A percentile compares a stretch with the other conserved stretches of the same genome.
These are phyloP conservation scores for Bovichtus variegatus DNA, from an alignment of 2,797 vertebrate genomes.

Conservation along the genomic window DNA sequence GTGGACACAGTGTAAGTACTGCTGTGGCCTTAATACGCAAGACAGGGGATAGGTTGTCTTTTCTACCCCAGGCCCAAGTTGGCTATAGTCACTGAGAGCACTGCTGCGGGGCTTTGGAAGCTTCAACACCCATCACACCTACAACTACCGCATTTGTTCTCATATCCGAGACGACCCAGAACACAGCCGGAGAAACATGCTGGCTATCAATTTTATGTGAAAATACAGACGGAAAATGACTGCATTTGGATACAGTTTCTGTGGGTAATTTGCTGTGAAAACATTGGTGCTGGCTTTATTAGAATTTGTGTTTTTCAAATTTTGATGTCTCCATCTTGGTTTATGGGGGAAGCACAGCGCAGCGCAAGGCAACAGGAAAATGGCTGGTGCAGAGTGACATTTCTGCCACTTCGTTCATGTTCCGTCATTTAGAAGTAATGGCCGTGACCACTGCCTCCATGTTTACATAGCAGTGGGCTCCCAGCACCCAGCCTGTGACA, in stretches of 20 bases:
- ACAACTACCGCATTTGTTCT: conserved; percentile 47
- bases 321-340: conserved; percentile 61
- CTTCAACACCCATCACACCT: conserved; percentile 43
- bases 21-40: conserved; percentile 54
- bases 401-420: conserved; percentile 77
- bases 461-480: conserved; percentile 87
- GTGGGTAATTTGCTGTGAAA: conserved; percentile 70
- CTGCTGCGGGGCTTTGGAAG: conserved; percentile 43
- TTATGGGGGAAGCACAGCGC: conserved; percentile 40
- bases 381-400: conserved; percentile 73
- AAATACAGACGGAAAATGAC: conserved; percentile 75
- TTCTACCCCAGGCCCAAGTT: conserved; percentile 45
- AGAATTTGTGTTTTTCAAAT: conserved; percentile 70
- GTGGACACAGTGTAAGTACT: conserved; percentile 66
- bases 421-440: conserved; percentile 87
- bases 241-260: conserved; percentile 70
- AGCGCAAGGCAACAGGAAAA: conserved; percentile 78
- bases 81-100: conserved; percentile 26
- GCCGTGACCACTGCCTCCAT: conserved; percentile 81
- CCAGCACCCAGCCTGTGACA: conserved; percentile 85
- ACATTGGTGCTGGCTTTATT: conserved; percentile 70
- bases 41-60: conserved; percentile 42
- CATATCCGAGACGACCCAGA: conserved; percentile 32
- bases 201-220: conserved; percentile 73
- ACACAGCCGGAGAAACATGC: conserved; percentile 58